A percentile compares a stretch with the other conserved stretches of the same genome.
Evolutionary conservation across 2,113 vertebrate genomes (phyloP).

Genomic region (Chitala chitala): DNA sequence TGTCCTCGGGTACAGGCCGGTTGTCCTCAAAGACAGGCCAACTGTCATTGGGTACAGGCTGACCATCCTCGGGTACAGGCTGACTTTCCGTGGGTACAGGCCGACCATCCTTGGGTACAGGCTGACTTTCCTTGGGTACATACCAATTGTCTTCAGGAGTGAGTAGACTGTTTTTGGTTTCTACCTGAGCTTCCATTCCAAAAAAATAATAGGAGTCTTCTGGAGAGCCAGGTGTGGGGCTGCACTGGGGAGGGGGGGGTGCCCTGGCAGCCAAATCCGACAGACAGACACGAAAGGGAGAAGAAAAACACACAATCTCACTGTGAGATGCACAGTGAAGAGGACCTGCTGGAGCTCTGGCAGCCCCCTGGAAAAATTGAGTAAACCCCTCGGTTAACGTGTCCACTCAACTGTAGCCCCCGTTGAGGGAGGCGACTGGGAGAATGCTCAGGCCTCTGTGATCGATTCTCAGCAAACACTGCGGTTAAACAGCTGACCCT

Average conservation of each 20-base stretch:
- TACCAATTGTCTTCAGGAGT: too few relatives aligned
- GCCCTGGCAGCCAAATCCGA: too few relatives aligned
- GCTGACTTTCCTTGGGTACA: too few relatives aligned
- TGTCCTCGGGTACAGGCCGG: too few relatives aligned
- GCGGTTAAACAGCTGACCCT: slow-evolving; percentile 8
- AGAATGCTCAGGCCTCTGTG: not conserved
- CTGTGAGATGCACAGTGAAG: slow-evolving; percentile 3
- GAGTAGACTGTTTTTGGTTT: not conserved
- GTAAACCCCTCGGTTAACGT: not conserved
- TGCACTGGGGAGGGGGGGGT: not conserved
- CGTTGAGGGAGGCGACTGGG: not conserved
- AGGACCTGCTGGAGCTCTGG: not conserved
- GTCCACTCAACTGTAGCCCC: not conserved
- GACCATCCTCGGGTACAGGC: too few relatives aligned
- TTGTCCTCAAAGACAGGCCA: too few relatives aligned
- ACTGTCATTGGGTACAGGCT: too few relatives aligned
- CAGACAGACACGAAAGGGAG: not conserved
- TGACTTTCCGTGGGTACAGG: too few relatives aligned
- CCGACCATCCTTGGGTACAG: too few relatives aligned
- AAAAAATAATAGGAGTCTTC: too few relatives aligned
- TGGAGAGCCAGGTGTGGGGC: not conserved
- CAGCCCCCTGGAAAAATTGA: not conserved
- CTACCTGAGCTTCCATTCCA: not conserved
- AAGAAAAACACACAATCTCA: not conserved
- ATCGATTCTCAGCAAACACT: slow-evolving; percentile 3